Evolutionary conservation across 64 coral and sea anemone genomes (phyloP), one percentile per base, ranked within the genome.

Genomic region (Hydrozoanthus tunicans): DNA sequence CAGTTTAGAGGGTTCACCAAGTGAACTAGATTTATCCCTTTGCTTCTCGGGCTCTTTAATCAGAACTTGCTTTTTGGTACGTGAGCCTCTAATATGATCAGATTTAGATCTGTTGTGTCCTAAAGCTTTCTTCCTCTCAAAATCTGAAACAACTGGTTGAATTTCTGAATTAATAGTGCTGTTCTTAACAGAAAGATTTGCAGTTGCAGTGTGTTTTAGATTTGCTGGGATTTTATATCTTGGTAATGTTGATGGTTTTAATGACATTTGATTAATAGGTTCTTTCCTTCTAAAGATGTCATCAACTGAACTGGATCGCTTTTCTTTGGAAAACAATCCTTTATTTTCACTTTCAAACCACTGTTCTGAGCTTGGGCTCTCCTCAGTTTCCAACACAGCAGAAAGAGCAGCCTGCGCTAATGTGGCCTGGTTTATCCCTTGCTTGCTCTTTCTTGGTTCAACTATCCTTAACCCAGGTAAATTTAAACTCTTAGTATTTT

Each of bases 101-200:
- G 95, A 97, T 79, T 82, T 97, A 12, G 95, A 97, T 77, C 95
- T 89, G 9, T 9, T 89, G 27, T 97, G 95, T 56, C 95, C 95
- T 70, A 91, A 60, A 12, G 70, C 89, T 69, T 94, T 94, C 77
- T 81, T 97, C 4, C 27, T 27, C 81, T 83, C 68, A 79, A 76
- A 64, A 73, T 97, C 89, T 13, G 84, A 88, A 74, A 88, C 13
- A 43, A 88, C 13, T 9, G 84, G 84, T 13, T 23, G 24, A 12
- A 61, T 24, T 9, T 75, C 84, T 52, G 84, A 57, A 56, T 88
- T 88, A 73, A 75, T 88, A 75, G 68, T 88, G 6, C 20, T 88
- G 84, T 88, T 61, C 3, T 56, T 7, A 59, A 59, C 5, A 20
- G 74, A 78, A 91, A 79, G 20, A 84, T 27, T 61, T 53, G 68